Conservation (phyloP, 2,797 vertebrate species). For the Lutjanus campechanus region DNA sequence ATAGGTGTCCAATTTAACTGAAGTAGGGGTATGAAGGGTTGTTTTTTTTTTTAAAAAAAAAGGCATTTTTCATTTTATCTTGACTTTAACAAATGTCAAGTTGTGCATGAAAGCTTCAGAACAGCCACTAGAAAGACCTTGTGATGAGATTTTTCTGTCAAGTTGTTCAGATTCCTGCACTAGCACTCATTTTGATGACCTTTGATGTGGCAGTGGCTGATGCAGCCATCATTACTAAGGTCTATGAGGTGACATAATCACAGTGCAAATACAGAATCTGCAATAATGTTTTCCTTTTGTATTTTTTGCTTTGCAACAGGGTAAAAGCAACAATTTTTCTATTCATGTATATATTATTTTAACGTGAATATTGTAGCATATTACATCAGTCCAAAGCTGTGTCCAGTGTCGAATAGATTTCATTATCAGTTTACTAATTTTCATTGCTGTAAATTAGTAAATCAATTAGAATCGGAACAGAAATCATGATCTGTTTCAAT, state of each 20-base stretch:
- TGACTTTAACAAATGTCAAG: background rate
- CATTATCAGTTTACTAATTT: background rate
- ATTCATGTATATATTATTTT: background rate
- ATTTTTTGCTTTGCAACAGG: background rate
- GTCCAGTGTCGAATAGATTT: background rate
- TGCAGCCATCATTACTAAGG: background rate
- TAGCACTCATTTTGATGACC: background rate
- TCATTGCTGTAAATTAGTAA: conserved; percentile 5
- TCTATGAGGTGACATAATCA: background rate
- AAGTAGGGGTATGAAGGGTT: too few species aligned
- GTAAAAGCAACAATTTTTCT: background rate
- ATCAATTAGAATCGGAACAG: background rate
- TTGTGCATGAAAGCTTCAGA: background rate
- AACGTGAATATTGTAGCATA: background rate
- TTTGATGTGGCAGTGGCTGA: background rate
- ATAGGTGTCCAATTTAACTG: too few species aligned
- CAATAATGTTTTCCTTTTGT: background rate
- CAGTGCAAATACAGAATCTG: background rate
- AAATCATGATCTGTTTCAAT: background rate
- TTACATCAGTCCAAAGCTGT: background rate
- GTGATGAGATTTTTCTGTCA: background rate
- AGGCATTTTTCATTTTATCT: too few species aligned
- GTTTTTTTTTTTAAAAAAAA: too few species aligned
- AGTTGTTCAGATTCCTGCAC: too few species aligned
- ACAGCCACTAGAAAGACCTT: background rate